These are phyloP conservation scores for Andrena minutula DNA, from an alignment of 2,888 invertebrate genomes.

Conservation along the genomic window DNA sequence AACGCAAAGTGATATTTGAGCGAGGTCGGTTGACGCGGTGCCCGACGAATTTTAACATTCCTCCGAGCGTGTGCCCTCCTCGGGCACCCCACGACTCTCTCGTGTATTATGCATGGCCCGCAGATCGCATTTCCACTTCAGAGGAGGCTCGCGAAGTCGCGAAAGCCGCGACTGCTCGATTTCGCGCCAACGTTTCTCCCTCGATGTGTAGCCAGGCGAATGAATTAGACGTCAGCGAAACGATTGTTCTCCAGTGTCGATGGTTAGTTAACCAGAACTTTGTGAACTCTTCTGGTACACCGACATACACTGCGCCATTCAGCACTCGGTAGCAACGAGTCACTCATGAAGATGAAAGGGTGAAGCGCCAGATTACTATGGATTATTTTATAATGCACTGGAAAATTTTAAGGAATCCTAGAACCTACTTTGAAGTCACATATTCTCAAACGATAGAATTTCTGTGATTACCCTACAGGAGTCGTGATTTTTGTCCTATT, in stretches of 20 bases:
- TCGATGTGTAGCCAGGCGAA: slow-evolving; percentile 37
- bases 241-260: slow-evolving; percentile 1
- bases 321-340: too few species aligned
- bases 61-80: slow-evolving; percentile 40
- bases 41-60: slow-evolving; percentile 67
- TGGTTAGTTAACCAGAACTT: neutral
- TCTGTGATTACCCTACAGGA: too few species aligned
- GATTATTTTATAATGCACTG: too few species aligned
- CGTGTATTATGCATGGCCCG: slow-evolving; percentile 69
- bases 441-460: too few species aligned
- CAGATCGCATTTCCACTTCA: slow-evolving; percentile 64
- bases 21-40: slow-evolving; percentile 57
- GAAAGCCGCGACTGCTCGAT: slow-evolving; percentile 36
- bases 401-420: too few species aligned
- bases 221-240: slow-evolving; percentile 28
- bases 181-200: slow-evolving; percentile 33
- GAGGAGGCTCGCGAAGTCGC: slow-evolving; percentile 36
- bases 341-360: too few species aligned
- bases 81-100: slow-evolving; percentile 60
- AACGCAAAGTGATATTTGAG: slow-evolving; percentile 70
- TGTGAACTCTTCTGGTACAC: neutral
- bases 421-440: too few species aligned
- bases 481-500: too few species aligned
- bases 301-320: neutral
- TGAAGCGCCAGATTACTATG: too few species aligned